A percentile compares a stretch with the other conserved stretches of the same genome.
Conservation (phyloP, 2,113 vertebrate genomes). For the Ranitomeya imitator region DNA sequence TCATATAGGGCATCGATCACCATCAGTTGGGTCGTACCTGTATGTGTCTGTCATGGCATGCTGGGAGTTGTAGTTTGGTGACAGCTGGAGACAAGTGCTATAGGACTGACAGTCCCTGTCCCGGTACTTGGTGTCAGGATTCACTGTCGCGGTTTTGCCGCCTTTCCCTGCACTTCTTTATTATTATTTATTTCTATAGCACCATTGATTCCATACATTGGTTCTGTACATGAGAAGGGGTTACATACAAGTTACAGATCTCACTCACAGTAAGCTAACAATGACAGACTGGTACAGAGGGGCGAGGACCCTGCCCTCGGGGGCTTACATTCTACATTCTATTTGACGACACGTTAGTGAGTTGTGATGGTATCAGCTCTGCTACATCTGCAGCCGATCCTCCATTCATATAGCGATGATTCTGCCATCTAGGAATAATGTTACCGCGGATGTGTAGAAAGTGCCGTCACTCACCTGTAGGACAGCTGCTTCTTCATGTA, state of each 20-base stretch:
- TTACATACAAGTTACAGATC: not conserved
- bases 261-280: no score
- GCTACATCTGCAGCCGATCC: not conserved
- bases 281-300: no score
- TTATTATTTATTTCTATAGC: no score
- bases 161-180: not conserved
- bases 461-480: constrained; percentile 69
- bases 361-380: not conserved
- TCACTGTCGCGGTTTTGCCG: not conserved
- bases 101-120: not conserved
- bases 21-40: not conserved
- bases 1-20: no score
- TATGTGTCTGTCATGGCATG: not conserved
- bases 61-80: not conserved
- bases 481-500: constrained; percentile 78
- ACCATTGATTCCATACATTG: no score
- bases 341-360: not conserved
- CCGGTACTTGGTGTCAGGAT: not conserved
- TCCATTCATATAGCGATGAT: not conserved
- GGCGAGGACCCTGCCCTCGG: no score
- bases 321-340: no score
- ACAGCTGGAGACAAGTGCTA: not conserved
- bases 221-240: no score
- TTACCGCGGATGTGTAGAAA: not conserved
- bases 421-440: not conserved